Conservation (phyloP, 2,113 vertebrate genomes). For the Ellobius talpinus region DNA sequence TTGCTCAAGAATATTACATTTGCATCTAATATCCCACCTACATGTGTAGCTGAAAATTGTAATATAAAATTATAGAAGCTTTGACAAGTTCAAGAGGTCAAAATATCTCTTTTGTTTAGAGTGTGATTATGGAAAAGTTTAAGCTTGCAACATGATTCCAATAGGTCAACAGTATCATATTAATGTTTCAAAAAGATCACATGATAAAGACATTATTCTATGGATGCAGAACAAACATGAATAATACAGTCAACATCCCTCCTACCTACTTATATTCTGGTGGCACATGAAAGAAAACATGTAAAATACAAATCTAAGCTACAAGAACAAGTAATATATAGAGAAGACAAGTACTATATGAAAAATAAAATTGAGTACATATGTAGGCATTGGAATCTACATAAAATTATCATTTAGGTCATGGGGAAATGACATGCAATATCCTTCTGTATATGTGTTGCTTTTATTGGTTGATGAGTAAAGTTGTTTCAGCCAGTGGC, state of each 20-base stretch:
- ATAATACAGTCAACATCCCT: neutral
- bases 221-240: neutral
- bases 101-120: neutral
- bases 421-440: no score
- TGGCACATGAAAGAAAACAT: neutral
- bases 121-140: neutral
- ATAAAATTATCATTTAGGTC: neutral
- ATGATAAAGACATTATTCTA: neutral
- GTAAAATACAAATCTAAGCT: neutral
- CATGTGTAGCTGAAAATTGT: neutral
- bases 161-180: neutral
- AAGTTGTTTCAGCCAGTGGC: no score
- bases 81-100: neutral
- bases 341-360: neutral
- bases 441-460: no score
- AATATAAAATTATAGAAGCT: neutral
- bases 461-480: no score
- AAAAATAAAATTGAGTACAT: neutral
- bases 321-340: neutral
- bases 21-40: neutral
- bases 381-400: neutral
- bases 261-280: neutral
- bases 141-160: neutral
- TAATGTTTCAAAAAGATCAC: neutral
- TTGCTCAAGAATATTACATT: slow-evolving; percentile 7